These are phyloP conservation scores for Scomber colias DNA, from an alignment of 2,113 vertebrate species.

Conservation along the genomic window DNA sequence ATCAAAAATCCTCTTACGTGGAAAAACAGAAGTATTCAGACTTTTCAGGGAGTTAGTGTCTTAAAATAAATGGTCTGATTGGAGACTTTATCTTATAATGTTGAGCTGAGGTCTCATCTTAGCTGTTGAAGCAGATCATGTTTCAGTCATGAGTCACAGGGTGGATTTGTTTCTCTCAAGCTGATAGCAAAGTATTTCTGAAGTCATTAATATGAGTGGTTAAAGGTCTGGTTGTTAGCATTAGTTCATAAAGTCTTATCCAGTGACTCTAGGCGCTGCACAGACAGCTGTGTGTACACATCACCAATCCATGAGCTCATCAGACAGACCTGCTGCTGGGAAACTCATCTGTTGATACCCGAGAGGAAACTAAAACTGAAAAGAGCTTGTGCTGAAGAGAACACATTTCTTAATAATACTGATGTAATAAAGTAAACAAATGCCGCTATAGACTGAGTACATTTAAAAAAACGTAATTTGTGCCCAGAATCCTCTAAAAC, in stretches of 20 bases:
- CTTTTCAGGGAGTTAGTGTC: background rate
- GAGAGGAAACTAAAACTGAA: background rate
- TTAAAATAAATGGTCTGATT: background rate
- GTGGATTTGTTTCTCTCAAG: constrained; percentile 25
- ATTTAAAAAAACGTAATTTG: background rate
- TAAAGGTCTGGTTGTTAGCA: constrained; percentile 16
- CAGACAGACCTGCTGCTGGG: constrained; percentile 1
- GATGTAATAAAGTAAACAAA: background rate
- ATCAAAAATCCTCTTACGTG: background rate
- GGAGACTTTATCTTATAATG: background rate
- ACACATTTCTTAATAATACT: background rate
- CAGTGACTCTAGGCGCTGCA: background rate
- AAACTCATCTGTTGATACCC: constrained; percentile 5
- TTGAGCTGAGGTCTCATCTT: background rate
- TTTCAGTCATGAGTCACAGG: constrained; percentile 39
- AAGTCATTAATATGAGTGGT: constrained; percentile 16
- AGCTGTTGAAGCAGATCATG: background rate
- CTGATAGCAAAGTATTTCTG: constrained; percentile 19
- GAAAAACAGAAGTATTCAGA: background rate
- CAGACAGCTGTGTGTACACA: background rate
- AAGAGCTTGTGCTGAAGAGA: background rate
- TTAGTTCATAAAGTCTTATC: constrained; percentile 3
- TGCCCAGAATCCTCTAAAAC: too few relatives aligned
- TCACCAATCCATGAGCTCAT: constrained; percentile 31
- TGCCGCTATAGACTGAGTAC: background rate